Base-by-base conservation (phyloP, 2,797 vertebrate species). In the Bovichtus variegatus region DNA sequence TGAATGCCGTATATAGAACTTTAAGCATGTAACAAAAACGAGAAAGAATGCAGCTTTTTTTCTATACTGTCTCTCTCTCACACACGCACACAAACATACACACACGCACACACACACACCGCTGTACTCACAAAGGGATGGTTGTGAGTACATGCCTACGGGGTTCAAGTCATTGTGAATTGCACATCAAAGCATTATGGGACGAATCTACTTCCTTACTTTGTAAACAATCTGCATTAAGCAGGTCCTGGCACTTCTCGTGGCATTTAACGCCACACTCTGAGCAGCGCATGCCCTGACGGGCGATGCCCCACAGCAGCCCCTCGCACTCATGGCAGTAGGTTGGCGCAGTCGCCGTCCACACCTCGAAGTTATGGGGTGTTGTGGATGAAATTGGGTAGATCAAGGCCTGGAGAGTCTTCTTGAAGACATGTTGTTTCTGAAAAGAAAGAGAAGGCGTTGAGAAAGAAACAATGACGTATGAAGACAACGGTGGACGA, bases 251-350 rank as follows among this genome's bases (percentile, higher is more conserved):
- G 89, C 98, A 99, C 94, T 99, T 99, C 73, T 99, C 98, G 0
- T 99, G 98, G 71, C 98, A 99, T 83, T 99, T 99, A 59, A 99
- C 98, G 3, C 98, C 97, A 36, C 98, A 99, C 81, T 99, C 98
- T 0, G 96, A 95, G 91, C 98, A 99, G 77, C 96, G 96, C 97
- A 99, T 97, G 78, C 98, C 98, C 92, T 99, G 98, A 0, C 98
- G 95, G 8, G 98, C 98, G 2, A 99, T 98, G 71, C 98, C 98
- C 98, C 98, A 99, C 63, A 99, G 95, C 11, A 99, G 95, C 0
- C 98, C 98, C 90, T 99, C 98, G 10, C 98, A 99, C 89, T 99
- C 98, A 13, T 98, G 97, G 79, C 98, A 99, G 91, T 99, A 99
- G 16, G 98, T 99, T 54, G 98, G 98, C 2, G 98, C 96, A 1